phyloP scores from a whole-genome alignment of 2,888 invertebrate genomes.

The Eudemis profundana region DNA sequence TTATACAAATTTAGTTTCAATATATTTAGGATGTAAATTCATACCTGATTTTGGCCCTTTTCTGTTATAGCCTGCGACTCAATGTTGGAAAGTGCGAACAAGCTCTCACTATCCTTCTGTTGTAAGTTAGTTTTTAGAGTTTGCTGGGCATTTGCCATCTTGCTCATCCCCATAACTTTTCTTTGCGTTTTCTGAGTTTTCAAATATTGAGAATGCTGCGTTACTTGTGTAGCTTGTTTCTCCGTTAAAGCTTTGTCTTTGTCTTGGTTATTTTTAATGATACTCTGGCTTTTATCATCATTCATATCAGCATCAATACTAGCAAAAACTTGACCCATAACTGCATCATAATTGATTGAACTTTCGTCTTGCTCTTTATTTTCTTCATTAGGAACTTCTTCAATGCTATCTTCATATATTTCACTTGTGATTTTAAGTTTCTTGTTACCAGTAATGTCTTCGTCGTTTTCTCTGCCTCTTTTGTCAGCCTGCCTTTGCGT shows the following conservation, averaged over 20 bases:
- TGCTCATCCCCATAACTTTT: conserved; percentile 32
- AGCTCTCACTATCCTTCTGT: conserved; percentile 68
- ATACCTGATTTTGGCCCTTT: conserved; percentile 54
- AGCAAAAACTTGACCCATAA: conserved; percentile 75
- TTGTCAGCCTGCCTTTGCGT: conserved; percentile 62
- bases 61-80: conserved; percentile 50
- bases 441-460: conserved; percentile 59
- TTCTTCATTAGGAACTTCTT: conserved; percentile 14
- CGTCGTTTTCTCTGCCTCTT: conserved; percentile 60
- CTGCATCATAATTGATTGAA: conserved; percentile 68
- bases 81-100: conserved; percentile 70
- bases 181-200: conserved; percentile 50
- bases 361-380: conserved; percentile 54
- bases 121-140: conserved; percentile 48
- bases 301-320: conserved; percentile 75
- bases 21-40: conserved; percentile 35
- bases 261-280: conserved; percentile 39
- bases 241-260: conserved; percentile 20
- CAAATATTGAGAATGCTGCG: conserved; percentile 36
- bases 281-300: conserved; percentile 55
- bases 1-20: too few species aligned
- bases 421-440: conserved; percentile 58
- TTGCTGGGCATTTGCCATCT: conserved; percentile 10
- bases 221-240: conserved; percentile 32
- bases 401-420: conserved; percentile 35